Percentiles rank a stretch among this genome's conserved stretches.
These are phyloP conservation scores for Pemphigus obesinymphae DNA, from an alignment of 1,140 invertebrate genomes.

Conservation along the genomic window DNA sequence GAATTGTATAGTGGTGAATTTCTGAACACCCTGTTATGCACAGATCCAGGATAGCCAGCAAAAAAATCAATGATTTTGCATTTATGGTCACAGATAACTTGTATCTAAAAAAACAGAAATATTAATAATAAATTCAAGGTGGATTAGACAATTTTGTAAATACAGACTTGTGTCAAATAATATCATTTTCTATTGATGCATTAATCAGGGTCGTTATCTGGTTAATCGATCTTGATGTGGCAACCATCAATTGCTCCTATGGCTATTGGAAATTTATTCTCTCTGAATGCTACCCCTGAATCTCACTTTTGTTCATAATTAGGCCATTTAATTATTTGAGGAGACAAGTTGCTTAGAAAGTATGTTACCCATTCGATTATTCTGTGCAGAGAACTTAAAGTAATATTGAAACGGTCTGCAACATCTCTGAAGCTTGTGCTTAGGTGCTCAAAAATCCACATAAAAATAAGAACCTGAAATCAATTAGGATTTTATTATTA, in stretches of 20 bases:
- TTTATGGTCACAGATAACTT: slow-evolving; percentile 42
- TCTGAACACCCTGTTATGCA: slow-evolving; percentile 43
- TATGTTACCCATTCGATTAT: slow-evolving; percentile 44
- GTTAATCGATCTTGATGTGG: slow-evolving; percentile 46
- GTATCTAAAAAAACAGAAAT: no score
- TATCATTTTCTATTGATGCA: slow-evolving; percentile 46
- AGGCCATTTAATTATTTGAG: no score
- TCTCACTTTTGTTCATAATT: no score
- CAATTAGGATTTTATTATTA: no score
- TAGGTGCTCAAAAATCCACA: slow-evolving; percentile 49
- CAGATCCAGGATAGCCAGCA: slow-evolving; percentile 45
- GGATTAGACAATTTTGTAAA: no score
- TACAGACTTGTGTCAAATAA: slow-evolving; percentile 46
- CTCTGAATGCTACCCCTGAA: no score
- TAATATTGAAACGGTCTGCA: slow-evolving; percentile 48
- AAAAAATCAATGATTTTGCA: slow-evolving; percentile 44
- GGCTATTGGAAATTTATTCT: no score
- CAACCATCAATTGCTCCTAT: slow-evolving; percentile 48
- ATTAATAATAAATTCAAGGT: no score
- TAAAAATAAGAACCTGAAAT: slow-evolving; percentile 44
- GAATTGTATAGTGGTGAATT: neutral
- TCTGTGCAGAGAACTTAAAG: slow-evolving; percentile 46
- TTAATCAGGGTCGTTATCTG: slow-evolving; percentile 43
- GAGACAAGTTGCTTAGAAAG: neutral
- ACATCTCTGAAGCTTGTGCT: slow-evolving; percentile 48